Base-by-base conservation (phyloP, 2,113 vertebrate species). In the Chiloscyllium plagiosum region DNA sequence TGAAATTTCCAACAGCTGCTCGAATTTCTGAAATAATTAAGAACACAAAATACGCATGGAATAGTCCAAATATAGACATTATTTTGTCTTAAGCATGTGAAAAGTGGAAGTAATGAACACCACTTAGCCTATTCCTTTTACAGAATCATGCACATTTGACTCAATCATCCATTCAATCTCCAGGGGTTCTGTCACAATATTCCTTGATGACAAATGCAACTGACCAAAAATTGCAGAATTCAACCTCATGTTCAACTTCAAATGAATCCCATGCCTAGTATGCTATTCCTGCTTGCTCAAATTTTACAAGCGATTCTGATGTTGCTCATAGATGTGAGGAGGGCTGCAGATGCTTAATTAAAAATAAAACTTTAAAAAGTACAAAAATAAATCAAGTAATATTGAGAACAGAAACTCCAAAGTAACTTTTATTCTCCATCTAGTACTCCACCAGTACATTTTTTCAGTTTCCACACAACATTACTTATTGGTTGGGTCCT, bases 1-100 rank as follows among this genome's bases (percentile, higher is more conserved):
- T 97, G 96, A 98, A 98, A 42, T 0, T 83, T 56, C 98, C 98
- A 6, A 97, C 97, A 96, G 97, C 96, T 96, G 94, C 96, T 96
- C 97, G 97, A 97, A 98, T 98, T 97, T 98, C 98, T 98, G 97
- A 96, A 52, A 8, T 5, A 76, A 96, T 90, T 1, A 92, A 96
- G 95, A 96, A 37, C 7, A 68, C 6, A 61, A 93, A 20, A 90
- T 29, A 83, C 17, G 37, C 22, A 22, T 66, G 17, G 66, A 37
- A 66, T 10, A 93, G 37, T 56, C 61, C n/a, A 93, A 68, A 93
- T 22, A 22, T 93, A 66, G 10, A 24, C 19, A 66, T 66, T 6
- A n/a, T n/a, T 92, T 19, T n/a, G 33, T 8, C 33, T 5, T 22
- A 68, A 93, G 37, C 66, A 93, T 2, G 22, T 8, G 29, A 92